Evolutionary conservation across 1,140 invertebrate species (phyloP).

Genomic region (Drosophila orena): DNA sequence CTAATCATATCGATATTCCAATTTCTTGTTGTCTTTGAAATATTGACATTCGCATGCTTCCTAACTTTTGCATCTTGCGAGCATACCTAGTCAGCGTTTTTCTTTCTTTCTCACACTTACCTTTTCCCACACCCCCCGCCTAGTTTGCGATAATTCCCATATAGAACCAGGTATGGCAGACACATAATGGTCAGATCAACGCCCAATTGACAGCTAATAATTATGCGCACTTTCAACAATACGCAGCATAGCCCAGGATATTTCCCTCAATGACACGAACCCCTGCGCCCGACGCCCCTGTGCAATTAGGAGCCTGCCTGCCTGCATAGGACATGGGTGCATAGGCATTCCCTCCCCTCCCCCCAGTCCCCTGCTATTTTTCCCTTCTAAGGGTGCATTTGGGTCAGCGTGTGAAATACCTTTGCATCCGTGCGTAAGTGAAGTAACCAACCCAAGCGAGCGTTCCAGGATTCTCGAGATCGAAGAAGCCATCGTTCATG

Average conservation of each 20-base stretch:
- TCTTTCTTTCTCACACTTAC: slow-evolving; percentile 52
- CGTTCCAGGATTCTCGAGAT: slow-evolving; percentile 32
- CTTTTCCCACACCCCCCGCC: slow-evolving; percentile 20
- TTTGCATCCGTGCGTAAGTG: slow-evolving; percentile 38
- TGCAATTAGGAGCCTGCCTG: slow-evolving; percentile 33
- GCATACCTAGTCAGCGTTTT: slow-evolving; percentile 24
- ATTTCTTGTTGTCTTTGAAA: too few species aligned
- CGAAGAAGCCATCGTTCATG: slow-evolving; percentile 15
- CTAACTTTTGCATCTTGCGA: slow-evolving; percentile 14
- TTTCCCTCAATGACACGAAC: not conserved
- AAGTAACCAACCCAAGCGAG: slow-evolving; percentile 21
- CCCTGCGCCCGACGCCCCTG: not conserved
- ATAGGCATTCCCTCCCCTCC: slow-evolving; percentile 51
- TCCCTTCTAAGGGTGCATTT: slow-evolving; percentile 57
- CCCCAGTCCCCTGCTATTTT: not conserved
- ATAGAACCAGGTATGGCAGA: slow-evolving; percentile 25
- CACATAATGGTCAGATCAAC: slow-evolving; percentile 65
- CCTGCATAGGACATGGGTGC: slow-evolving; percentile 70
- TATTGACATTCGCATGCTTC: not conserved
- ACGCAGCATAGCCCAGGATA: slow-evolving; percentile 2
- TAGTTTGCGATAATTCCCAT: slow-evolving; percentile 13
- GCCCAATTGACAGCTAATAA: slow-evolving; percentile 80
- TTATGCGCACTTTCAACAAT: slow-evolving; percentile 49
- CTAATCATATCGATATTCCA: slow-evolving; percentile 1
- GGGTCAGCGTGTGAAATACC: slow-evolving; percentile 64